Evolutionary conservation across 2,797 vertebrate species (phyloP), one percentile per base, ranked within the genome.

Genomic region (Microctenopoma steveboyesi): DNA sequence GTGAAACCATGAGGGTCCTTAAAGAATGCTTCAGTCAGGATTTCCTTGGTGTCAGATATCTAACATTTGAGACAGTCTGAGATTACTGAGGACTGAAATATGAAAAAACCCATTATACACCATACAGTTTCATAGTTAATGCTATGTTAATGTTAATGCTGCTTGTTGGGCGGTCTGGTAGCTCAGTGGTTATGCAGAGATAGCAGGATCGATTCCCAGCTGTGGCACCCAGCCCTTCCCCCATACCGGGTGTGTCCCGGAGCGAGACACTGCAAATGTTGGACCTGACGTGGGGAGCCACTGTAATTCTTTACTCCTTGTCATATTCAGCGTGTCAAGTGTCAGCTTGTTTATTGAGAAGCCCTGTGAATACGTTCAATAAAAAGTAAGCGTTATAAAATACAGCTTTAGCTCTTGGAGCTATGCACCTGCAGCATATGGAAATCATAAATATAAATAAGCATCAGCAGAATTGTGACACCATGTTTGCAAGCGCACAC

Each of bases 1-100:
- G 59, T 78, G 52, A 78, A 72, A 72, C 81, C 54, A 68, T 61
- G 18, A 46, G 63, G 64, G 43, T 69, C 63, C 64, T 65, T 45
- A 11, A 40, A 73, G 72, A 64, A 66, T 16, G 52, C 12, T 37
- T 12, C 52, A 48, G 43, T 43, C 33, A 51, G 9, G 47, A 50
- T 12, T 70, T 53, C 27, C 55, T 15, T 1, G 5, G 45, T 68
- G 47, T 79, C 9, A 3, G 48, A 28, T 50, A 49, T 84, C 69
- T 88, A 54, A 78, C 64, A 69, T 81, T 78, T 78, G 22, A 22
- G 22, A 22, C 5, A 42, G 15, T 59, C 1, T 5, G 7, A 49
- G 48, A 58, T 58, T 39, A 35, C 8, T 22, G 15, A 43, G 10
- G 3, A 66, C 40, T 33, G 15, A 25, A 13, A 16, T 30, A 22